phyloP scores from a whole-genome alignment of 2,888 invertebrate genomes.

The Drosophila stalkeri region DNA sequence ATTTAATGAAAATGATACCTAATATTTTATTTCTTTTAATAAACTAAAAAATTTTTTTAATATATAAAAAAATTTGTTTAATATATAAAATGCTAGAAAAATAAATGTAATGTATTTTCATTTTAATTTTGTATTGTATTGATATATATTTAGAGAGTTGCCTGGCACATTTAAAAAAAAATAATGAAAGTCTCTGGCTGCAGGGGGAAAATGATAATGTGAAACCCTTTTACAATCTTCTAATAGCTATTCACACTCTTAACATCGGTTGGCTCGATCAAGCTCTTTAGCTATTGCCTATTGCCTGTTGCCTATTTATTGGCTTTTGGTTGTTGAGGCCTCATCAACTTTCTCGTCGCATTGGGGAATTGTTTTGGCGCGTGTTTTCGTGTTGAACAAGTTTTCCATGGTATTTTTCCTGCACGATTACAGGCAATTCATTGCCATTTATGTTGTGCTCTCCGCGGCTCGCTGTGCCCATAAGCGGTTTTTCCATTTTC shows the following conservation, averaged over 20 bases:
- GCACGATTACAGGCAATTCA: conserved; percentile 58
- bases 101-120: background rate
- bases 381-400: conserved; percentile 68
- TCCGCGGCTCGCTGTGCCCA: conserved; percentile 26
- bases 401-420: conserved; percentile 58
- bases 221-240: conserved; percentile 5
- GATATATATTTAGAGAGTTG: background rate
- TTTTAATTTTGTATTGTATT: background rate
- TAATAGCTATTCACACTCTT: conserved; percentile 20
- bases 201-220: background rate
- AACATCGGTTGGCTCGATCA: conserved; percentile 11
- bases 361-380: conserved; percentile 66
- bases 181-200: background rate
- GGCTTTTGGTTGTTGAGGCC: background rate
- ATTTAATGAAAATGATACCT: no score
- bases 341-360: conserved; percentile 56
- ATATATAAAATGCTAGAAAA: background rate
- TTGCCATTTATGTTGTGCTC: conserved; percentile 47
- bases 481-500: conserved; percentile 54
- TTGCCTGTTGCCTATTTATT: background rate
- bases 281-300: conserved; percentile 9
- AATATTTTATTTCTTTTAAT: no score
- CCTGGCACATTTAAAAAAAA: no score
- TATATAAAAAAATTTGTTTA: no score
- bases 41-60: no score